These are phyloP conservation scores for Cosmopolites sordidus DNA, from an alignment of 2,888 invertebrate species.

Conservation along the genomic window DNA sequence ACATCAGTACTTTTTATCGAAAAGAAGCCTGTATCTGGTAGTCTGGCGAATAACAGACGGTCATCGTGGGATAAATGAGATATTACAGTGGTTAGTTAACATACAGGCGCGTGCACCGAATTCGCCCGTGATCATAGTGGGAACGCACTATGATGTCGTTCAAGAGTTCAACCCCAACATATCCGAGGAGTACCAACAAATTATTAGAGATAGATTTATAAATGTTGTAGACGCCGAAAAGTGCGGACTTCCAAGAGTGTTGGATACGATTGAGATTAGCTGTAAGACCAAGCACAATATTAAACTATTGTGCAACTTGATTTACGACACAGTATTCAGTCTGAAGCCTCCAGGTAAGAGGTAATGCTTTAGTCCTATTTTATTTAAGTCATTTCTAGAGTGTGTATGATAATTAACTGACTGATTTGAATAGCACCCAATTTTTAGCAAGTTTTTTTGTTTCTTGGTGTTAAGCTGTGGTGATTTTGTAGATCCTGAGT, in stretches of 20 bases:
- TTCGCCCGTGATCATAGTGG: constrained; percentile 92
- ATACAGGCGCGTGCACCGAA: constrained; percentile 93
- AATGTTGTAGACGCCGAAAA: constrained; percentile 94
- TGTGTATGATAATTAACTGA: too few species aligned
- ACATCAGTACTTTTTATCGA: constrained; percentile 96
- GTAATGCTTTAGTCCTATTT: constrained; percentile 1
- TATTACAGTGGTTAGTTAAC: constrained; percentile 94
- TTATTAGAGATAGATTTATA: constrained; percentile 80
- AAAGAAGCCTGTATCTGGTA: constrained; percentile 90
- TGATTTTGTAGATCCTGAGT: too few species aligned
- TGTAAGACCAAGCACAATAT: constrained; percentile 87
- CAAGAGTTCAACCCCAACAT: constrained; percentile 56
- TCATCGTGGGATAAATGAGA: constrained; percentile 80
- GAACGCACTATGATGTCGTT: constrained; percentile 91
- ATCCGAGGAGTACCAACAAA: constrained; percentile 81
- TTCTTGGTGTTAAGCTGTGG: too few species aligned
- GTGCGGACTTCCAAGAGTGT: constrained; percentile 86
- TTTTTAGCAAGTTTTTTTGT: too few species aligned
- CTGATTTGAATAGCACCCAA: too few species aligned
- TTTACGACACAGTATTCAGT: constrained; percentile 91
- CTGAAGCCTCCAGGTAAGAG: constrained; percentile 75
- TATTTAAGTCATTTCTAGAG: not conserved
- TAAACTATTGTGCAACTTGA: constrained; percentile 80
- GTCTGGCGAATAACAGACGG: constrained; percentile 95
- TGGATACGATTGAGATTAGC: constrained; percentile 89